Evolutionary conservation across 2,888 invertebrate genomes (phyloP), one percentile per base, ranked within the genome.

Genomic region (Boloria euphrosyne): DNA sequence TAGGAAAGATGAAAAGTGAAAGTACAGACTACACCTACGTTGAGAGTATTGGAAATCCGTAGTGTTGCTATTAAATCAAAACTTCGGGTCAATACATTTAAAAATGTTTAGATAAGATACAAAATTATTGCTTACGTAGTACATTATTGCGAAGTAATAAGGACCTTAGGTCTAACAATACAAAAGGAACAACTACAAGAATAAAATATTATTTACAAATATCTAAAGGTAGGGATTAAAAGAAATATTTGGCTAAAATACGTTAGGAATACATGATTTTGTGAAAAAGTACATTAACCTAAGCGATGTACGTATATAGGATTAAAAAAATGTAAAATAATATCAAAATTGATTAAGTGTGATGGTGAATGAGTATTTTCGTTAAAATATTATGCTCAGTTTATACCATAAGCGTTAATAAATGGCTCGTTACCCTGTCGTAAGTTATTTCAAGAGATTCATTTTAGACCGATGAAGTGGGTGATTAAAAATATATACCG

Each of bases 221-320:
- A 86, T 80, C 81, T 87, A 88, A 83, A 80, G 73, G 73, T 86
- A 86, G 75, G 82, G 82, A 80, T 86, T 84, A 80, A 90, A 91
- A 80, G 78, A 87, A 90, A 89, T 89, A 89, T 91, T 92, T 92
- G 91, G 90, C 90, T 92, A 91, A 88, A 87, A 85, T 83, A 85
- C 86, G 84, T 84, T 89, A 89, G 86, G 89, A 87, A 85, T 89
- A 89, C 81, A 83, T 81, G 78, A 76, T 78, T 78, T 72, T 75
- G 82, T 82, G 84, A 83, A 82, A 73, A 73, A 73, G 50, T 71
- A 72, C 70, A 83, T 83, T 80, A 78, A 73, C 78, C 79, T 84
- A 82, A 74, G 80, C 81, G 80, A 81, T 77, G 76, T 73, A 68
- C 62, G 73, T 80, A 79, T 77, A 81, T 79, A 78, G 78, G 78